phyloP scores from a whole-genome alignment of 1,140 invertebrate species.

The Danaus melanippus region DNA sequence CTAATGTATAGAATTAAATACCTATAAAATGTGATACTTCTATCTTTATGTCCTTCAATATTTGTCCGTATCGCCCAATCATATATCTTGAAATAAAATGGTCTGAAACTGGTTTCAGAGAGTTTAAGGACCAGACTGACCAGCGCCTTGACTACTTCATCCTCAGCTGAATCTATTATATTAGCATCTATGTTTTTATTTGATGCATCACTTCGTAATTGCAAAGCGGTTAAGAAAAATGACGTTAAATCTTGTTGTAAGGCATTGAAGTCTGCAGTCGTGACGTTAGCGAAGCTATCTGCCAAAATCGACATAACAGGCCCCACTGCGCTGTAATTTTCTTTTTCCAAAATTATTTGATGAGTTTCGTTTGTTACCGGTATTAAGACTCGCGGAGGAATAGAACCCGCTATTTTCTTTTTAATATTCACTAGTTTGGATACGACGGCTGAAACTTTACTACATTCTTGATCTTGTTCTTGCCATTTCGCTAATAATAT shows the following conservation, averaged over 20 bases:
- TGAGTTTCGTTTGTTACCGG: slow-evolving; percentile 81
- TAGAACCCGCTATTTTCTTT: slow-evolving; percentile 78
- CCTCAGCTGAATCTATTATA: slow-evolving; percentile 74
- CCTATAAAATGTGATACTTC: slow-evolving; percentile 86
- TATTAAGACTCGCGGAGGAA: slow-evolving; percentile 83
- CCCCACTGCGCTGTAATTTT: slow-evolving; percentile 75
- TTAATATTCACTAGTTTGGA: slow-evolving; percentile 76
- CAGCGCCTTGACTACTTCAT: slow-evolving; percentile 81
- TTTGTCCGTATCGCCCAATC: slow-evolving; percentile 83
- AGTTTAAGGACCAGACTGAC: slow-evolving; percentile 87
- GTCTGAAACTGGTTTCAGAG: slow-evolving; percentile 89
- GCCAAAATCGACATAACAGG: slow-evolving; percentile 82
- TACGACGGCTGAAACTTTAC: slow-evolving; percentile 72
- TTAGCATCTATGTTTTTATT: slow-evolving; percentile 48
- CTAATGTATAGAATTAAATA: slow-evolving; percentile 32
- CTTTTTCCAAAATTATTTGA: slow-evolving; percentile 73
- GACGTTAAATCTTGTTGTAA: slow-evolving; percentile 78
- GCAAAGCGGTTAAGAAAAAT: slow-evolving; percentile 84
- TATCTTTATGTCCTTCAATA: slow-evolving; percentile 73
- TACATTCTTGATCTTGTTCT: slow-evolving; percentile 54
- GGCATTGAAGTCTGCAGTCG: slow-evolving; percentile 74
- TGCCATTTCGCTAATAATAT: slow-evolving; percentile 73
- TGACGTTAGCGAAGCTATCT: slow-evolving; percentile 77
- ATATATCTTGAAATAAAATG: slow-evolving; percentile 89
- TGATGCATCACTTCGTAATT: slow-evolving; percentile 74